Conservation (phyloP, 2,113 vertebrate genomes). For the Tetrax tetrax region DNA sequence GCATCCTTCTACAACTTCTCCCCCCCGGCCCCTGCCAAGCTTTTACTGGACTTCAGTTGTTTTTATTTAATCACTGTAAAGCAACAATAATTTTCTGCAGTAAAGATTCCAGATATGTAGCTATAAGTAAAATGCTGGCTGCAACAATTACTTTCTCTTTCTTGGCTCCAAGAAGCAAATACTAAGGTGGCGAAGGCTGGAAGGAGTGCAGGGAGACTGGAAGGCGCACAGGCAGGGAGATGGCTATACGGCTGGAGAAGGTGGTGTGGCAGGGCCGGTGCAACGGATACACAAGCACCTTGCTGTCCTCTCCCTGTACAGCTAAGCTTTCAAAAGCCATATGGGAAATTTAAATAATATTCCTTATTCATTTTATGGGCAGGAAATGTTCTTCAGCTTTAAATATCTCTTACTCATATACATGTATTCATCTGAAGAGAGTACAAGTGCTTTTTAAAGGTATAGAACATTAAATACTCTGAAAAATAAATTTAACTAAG, state of each 20-base stretch:
- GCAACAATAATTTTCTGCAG: not conserved
- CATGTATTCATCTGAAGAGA: not conserved
- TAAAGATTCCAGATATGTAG: not conserved
- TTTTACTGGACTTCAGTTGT: not conserved
- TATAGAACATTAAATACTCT: not conserved
- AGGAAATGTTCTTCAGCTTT: not conserved
- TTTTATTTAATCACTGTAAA: not conserved
- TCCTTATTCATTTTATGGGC: not conserved
- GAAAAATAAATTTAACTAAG: not conserved
- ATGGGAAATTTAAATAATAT: not conserved
- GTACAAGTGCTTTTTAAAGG: not conserved
- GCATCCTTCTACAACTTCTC: not conserved
- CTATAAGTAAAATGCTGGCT: not conserved
- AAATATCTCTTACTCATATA: not conserved
- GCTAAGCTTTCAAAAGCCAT: not conserved
- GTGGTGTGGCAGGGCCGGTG: not conserved
- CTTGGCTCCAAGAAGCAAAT: not conserved
- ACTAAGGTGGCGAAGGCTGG: not conserved
- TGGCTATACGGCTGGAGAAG: not conserved
- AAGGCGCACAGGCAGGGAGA: not conserved
- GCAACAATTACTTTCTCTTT: not conserved
- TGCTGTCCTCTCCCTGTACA: not conserved
- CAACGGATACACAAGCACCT: rapidly evolving
- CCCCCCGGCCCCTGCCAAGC: too few species aligned
- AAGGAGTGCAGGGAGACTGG: not conserved